phyloP scores from a whole-genome alignment of 2,797 vertebrate species.

The Coilia nasus region DNA sequence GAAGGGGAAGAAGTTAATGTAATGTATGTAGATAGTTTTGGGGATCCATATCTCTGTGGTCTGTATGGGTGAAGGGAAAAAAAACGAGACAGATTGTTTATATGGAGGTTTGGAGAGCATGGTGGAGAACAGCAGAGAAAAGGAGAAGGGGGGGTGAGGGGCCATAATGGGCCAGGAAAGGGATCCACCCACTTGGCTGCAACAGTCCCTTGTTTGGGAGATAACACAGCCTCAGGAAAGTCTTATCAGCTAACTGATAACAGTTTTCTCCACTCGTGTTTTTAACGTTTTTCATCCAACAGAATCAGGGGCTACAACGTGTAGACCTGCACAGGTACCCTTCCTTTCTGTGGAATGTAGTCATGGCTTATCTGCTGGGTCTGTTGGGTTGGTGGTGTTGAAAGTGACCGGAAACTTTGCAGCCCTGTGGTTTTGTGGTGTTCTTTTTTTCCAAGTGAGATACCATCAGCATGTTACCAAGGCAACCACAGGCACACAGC shows the following conservation, averaged over 20 bases:
- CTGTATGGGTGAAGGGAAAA: background rate
- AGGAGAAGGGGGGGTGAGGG: background rate
- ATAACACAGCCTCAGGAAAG: background rate
- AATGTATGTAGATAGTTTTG: background rate
- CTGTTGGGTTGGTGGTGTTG: background rate
- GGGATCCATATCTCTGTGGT: background rate
- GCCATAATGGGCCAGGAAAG: background rate
- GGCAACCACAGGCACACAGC: conserved; percentile 40
- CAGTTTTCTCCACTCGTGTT: background rate
- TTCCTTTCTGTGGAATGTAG: too few species aligned
- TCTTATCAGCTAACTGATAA: conserved; percentile 5
- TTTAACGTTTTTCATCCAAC: background rate
- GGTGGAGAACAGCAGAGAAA: background rate
- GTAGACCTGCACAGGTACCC: too few species aligned
- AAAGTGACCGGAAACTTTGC: background rate
- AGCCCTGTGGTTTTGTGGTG: background rate
- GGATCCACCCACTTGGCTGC: conserved; percentile 2
- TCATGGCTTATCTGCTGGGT: too few species aligned
- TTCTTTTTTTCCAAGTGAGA: conserved; percentile 56
- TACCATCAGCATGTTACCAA: conserved; percentile 63
- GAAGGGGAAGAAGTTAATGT: background rate
- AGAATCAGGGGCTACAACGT: too few species aligned
- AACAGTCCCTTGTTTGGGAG: background rate
- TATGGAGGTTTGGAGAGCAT: background rate
- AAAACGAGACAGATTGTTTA: background rate